Percentiles rank a stretch among this genome's conserved stretches.
Evolutionary conservation across 2,797 vertebrate genomes (phyloP).

Genomic region (Pseudomugil gertrudae): DNA sequence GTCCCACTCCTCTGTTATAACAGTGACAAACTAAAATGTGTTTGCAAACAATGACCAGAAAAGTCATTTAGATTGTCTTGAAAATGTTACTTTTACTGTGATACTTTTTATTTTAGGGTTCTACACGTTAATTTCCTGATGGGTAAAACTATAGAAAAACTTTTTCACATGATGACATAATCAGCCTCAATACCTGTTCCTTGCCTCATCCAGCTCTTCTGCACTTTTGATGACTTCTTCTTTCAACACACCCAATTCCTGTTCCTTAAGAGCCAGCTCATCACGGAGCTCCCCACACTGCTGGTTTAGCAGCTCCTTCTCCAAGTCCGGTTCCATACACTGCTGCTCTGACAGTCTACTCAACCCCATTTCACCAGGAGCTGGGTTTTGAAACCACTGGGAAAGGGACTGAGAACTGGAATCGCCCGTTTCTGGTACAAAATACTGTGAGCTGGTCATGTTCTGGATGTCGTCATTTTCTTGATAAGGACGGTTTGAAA

Average conservation of each 20-base stretch:
- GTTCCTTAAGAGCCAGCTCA: slow-evolving; percentile 78
- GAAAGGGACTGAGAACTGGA: slow-evolving; percentile 38
- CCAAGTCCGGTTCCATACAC: slow-evolving; percentile 57
- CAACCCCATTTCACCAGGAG: slow-evolving; percentile 32
- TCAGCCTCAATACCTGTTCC: slow-evolving; percentile 61
- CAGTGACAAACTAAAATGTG: background rate
- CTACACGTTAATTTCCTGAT: background rate
- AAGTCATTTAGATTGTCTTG: background rate
- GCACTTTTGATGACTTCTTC: slow-evolving; percentile 75
- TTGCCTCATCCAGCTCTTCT: slow-evolving; percentile 79
- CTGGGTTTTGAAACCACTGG: slow-evolving; percentile 55
- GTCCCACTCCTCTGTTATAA: background rate
- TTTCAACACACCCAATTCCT: slow-evolving; percentile 72
- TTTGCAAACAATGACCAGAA: background rate
- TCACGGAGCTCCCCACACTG: slow-evolving; percentile 79
- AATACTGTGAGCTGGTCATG: slow-evolving; percentile 14
- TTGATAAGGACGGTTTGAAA: slow-evolving; percentile 56
- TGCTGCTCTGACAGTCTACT: slow-evolving; percentile 57
- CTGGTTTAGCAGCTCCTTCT: slow-evolving; percentile 73
- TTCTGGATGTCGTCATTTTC: slow-evolving; percentile 20
- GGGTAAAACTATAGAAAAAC: background rate
- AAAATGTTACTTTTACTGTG: background rate
- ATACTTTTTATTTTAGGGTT: background rate
- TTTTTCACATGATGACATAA: background rate
- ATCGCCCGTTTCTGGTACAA: background rate